Base-by-base conservation (phyloP, 2,113 vertebrate genomes). In the Thunnus thynnus region DNA sequence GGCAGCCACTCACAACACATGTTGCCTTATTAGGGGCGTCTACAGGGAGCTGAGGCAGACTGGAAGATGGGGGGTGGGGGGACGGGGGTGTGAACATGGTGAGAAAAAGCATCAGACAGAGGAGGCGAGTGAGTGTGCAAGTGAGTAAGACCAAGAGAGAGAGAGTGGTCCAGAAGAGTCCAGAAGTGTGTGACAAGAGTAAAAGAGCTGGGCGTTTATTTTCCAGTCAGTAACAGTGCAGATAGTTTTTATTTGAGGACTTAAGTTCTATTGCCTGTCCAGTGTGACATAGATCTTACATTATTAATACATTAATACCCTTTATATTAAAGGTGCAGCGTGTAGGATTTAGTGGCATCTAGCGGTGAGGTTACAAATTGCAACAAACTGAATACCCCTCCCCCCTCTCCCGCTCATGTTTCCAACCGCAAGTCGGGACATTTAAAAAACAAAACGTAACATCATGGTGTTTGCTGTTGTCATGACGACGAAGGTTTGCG, bases 1-100 rank as follows among this genome's bases (percentile, higher is more conserved):
- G 68, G 84, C 87, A 92, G 88, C 94, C 94, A 94, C 91, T 96
- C 93, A 89, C 84, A 88, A 85, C 86, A 90, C 90, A 92, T 75
- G 88, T 95, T 94, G 93, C 95, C 95, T 95, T 96, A 95, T 96
- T 95, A 94, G 91, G 93, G 83, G 84, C 56, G 87, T 93, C 91
- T 84, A 79, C 87, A 72, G 83, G 77, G 76, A 87, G 74, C 58
- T 20, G 32, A 78, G 80, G 62, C 77, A 75, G 85, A 58, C 44
- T 2, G 72, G 77, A 2, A 36, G 72, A 47, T 65, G 64, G 30
- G 16, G 50, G 57, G 48, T 50, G 17, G 27, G 36, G 27, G 61
- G 18, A 44, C 11, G 25, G 47, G 74, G 73, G 67, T 75, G 76
- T 76, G 63, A 73, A 69, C 55, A 80, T 30, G 78, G 75, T 85